Evolutionary conservation across 1,140 invertebrate species (phyloP), one percentile per base, ranked within the genome.

Genomic region (Akabosia matsudoensis): DNA sequence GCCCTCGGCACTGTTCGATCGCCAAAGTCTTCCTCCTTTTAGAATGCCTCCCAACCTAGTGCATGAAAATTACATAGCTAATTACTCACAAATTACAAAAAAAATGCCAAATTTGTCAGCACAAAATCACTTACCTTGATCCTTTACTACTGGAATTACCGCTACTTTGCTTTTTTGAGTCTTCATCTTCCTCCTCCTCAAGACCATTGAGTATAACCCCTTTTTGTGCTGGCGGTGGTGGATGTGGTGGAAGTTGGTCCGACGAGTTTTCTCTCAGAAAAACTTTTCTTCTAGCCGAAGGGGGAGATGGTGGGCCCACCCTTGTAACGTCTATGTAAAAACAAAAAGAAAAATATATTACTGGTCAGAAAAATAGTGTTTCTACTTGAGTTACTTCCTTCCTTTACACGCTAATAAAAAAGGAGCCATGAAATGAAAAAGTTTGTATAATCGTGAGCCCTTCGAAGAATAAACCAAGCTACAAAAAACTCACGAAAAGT

Each of bases 1-100:
- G 4, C 78, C 77, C 30, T 81, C 80, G 22, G 78, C 73, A 74
- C 80, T 81, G 34, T 81, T 81, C 13, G 80, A 81, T 14, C 80
- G 54, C 80, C 80, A 81, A 24, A 81, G 76, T 67, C 80, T 34
- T 1, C 80, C 80, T 34, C 80, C 80, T 56, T 81, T 81, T 14
- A 81, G 45, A 34, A 81, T 81, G 33, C 80, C 80, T 22, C 80
- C 79, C 24, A 81, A 71, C 76, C 79, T 81, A 70, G 16, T 70
- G 74, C 2, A 72, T 13, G 4, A 64, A 28, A 64, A n/a, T n/a
- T n/a, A n/a, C n/a, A n/a, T n/a, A n/a, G 45, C n/a, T 13, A 13
- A 52, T 52, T 13, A n/a, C 13, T 52, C 45, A 14, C 13, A 52
- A 13, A 52, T 13, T 52, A 52, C n/a, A n/a, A 52, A n/a, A 52